These are phyloP conservation scores for Ceraclea dissimilis DNA, from an alignment of 2,888 invertebrate species.

Conservation along the genomic window DNA sequence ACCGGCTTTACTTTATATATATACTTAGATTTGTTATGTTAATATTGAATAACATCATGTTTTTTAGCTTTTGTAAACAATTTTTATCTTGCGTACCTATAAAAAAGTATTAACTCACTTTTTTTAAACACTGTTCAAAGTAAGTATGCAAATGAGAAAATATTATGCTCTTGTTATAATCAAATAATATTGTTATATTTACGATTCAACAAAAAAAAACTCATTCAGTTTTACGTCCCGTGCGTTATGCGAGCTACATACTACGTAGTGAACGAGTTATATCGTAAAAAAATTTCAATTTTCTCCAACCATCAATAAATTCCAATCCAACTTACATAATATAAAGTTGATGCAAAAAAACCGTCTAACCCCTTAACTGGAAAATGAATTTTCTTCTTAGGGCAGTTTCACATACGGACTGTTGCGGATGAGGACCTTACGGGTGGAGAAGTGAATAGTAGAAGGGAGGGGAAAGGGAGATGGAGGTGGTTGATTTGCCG, in stretches of 20 bases:
- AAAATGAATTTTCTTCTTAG: conserved; percentile 18
- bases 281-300: conserved; percentile 2
- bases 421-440: conserved; percentile 7
- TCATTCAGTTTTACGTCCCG: not conserved
- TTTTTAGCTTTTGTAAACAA: too few relatives aligned
- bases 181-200: not conserved
- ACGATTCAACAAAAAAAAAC: not conserved
- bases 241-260: not conserved
- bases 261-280: not conserved
- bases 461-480: conserved; percentile 30
- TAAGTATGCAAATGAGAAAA: too few relatives aligned
- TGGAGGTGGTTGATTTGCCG: conserved; percentile 18
- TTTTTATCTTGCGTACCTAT: too few relatives aligned
- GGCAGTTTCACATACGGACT: conserved; percentile 11
- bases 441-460: too few relatives aligned
- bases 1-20: too few relatives aligned
- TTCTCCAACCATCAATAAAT: not conserved
- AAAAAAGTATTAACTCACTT: too few relatives aligned
- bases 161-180: too few relatives aligned
- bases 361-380: conserved; percentile 17
- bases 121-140: too few relatives aligned
- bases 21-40: too few relatives aligned
- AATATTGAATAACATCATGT: too few relatives aligned
- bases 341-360: conserved; percentile 15
- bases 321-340: conserved; percentile 2